Base-by-base conservation (phyloP, 2,797 vertebrate species). In the Mus caroli region DNA sequence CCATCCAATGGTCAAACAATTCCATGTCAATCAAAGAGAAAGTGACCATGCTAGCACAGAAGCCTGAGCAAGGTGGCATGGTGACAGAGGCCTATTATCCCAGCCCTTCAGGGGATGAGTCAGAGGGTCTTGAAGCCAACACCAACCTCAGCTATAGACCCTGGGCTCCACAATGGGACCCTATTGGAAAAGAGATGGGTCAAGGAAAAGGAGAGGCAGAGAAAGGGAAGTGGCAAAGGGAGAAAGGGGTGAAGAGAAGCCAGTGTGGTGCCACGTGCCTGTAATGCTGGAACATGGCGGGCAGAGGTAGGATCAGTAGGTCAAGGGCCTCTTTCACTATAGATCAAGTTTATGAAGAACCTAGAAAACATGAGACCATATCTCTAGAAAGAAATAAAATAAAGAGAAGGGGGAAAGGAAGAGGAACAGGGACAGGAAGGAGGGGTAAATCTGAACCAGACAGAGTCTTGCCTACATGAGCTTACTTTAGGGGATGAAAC, bases 11-110 rank as follows among this genome's bases (percentile, higher is more conserved):
- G 60, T 80, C 75, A 93, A 78, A 28, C 43, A 83, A 24, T 46
- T 67, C 12, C 37, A 52, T 71, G 77, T 10, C 77, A 90, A 77
- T 80, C 64, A 90, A 26, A 58, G 14, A 60, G 28, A 92, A 80
- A 34, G 5, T 13, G 31, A 2, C 10, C 4, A 54, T 34, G 19
- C 0, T 14, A 22, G 6, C 7, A 50, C 0, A 76, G 24, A 85
- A 90, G 64, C 17, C 15, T 12, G 22, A 85, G 56, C 17, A 75
- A 86, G 73, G 19, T n/a, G 37, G 11, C 28, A 34, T 46, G 37
- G 52, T 40, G 54, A 19, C 67, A 56, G 14, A 43, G 43, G 67
- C n/a, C 86, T 88, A 12, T 88, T 54, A 43, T 58, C n/a, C 46
- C 86, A 60, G 26, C 6, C 69, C 69, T 75, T 10, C 26, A 28